Conservation (phyloP, 2,888 invertebrate species). For the Synanthedon tipuliformis region DNA sequence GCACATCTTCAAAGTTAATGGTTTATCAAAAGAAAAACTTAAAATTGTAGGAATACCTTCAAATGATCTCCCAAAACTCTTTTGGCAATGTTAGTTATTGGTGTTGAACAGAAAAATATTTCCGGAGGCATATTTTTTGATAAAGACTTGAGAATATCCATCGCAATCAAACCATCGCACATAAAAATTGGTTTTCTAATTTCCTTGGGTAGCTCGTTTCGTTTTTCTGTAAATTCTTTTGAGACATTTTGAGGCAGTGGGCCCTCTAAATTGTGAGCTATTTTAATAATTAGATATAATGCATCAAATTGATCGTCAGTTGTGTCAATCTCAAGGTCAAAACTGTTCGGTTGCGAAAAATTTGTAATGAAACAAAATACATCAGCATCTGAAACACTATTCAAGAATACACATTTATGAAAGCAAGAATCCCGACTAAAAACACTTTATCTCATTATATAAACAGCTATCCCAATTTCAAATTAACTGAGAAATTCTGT, state of each 20-base stretch:
- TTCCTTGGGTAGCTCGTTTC: constrained; percentile 8
- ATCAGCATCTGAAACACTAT: constrained; percentile 45
- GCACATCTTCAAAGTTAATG: no score
- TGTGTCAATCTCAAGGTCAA: constrained; percentile 25
- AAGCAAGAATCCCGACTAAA: no score
- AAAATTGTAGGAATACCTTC: constrained; percentile 24
- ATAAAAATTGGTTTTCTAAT: constrained; percentile 33
- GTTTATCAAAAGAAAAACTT: no score
- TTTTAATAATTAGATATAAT: constrained; percentile 41
- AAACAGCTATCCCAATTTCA: no score
- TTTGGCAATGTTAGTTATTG: constrained; percentile 30
- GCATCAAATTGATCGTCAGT: constrained; percentile 33
- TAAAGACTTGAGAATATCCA: constrained; percentile 38
- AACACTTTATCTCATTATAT: no score
- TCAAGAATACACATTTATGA: no score
- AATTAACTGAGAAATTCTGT: no score
- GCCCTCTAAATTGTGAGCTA: constrained; percentile 34
- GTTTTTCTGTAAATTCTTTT: constrained; percentile 4
- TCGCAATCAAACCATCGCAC: constrained; percentile 41
- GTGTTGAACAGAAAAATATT: constrained; percentile 36
- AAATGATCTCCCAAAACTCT: constrained; percentile 35
- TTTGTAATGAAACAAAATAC: constrained; percentile 46
- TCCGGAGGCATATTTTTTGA: constrained; percentile 35
- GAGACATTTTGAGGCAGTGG: not conserved
- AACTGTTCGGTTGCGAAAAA: constrained; percentile 39